These are phyloP conservation scores for Agriopis aurantiaria DNA, from an alignment of 2,888 invertebrate species.

Conservation along the genomic window DNA sequence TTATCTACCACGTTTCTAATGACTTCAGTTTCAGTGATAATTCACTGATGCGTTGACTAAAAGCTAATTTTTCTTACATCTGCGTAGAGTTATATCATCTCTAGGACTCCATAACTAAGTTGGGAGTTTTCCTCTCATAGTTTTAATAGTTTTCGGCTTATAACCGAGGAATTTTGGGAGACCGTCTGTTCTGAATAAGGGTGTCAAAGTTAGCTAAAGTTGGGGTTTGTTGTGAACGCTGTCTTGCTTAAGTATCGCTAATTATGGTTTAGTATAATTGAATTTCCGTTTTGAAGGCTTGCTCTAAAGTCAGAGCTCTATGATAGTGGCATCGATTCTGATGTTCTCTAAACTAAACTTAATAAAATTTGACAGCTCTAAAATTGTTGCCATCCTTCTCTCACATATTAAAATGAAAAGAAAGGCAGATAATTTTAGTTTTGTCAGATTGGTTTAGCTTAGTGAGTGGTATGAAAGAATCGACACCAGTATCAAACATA, in stretches of 20 bases:
- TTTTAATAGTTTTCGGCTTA: conserved; percentile 20
- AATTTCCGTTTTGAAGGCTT: neutral
- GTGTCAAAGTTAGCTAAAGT: conserved; percentile 17
- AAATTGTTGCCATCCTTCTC: too few relatives aligned
- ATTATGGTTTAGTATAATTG: conserved; percentile 14
- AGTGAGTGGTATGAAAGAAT: too few relatives aligned
- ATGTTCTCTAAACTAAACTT: too few relatives aligned
- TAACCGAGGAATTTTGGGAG: conserved; percentile 9
- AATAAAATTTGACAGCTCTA: too few relatives aligned
- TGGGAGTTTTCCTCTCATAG: conserved; percentile 14
- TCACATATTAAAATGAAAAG: too few relatives aligned
- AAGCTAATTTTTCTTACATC: neutral
- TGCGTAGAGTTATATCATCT: neutral
- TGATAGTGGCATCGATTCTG: too few relatives aligned
- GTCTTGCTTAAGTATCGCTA: conserved; percentile 15
- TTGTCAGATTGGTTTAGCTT: too few relatives aligned
- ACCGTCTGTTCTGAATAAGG: conserved; percentile 21
- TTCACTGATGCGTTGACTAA: neutral
- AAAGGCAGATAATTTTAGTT: too few relatives aligned
- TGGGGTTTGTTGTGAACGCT: conserved; percentile 8
- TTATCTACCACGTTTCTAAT: neutral
- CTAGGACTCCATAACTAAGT: neutral
- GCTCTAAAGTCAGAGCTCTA: neutral
- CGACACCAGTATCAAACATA: too few relatives aligned
- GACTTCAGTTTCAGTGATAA: neutral